Base-by-base conservation (phyloP, 1,140 invertebrate species). In the Popillia japonica region DNA sequence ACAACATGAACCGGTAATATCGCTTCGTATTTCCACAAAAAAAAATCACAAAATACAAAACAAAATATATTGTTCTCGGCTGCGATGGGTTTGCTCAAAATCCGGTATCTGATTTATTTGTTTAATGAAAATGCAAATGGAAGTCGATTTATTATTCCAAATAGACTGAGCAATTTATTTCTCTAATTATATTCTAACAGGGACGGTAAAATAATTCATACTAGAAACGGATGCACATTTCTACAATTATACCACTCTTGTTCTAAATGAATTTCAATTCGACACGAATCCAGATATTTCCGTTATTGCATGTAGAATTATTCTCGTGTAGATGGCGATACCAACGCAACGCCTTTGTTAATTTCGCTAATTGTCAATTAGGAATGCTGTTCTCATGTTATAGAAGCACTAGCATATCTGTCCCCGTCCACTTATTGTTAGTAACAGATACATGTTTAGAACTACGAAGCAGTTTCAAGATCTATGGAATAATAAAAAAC, bases 141-240 rank as follows among this genome's bases (percentile, higher is more conserved):
- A 48, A 48, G 44, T 14, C 44, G 44, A n/a, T 48, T 48, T 48
- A 48, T 48, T 48, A 48, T 48, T 48, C 44, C 44, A 48, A 48
- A n/a, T 48, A 48, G 44, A 4, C 44, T 48, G 44, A 48, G 44
- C 44, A 48, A 48, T 48, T 48, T 48, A 48, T 48, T 48, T 48
- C 44, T 48, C 44, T 48, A 48, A 48, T 48, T 48, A 48, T n/a
- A 48, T n/a, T 48, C 7, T n/a, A n/a, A 48, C 44, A 14, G 11
- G 8, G 44, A 48, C 17, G 11, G 44, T 48, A 48, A 48, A 48
- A 48, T 48, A 48, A 48, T 48, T 48, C 44, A 48, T 48, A 48
- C 11, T 14, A 10, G 44, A 10, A 3, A n/a, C 17, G 44, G 17
- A 48, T 48, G 44, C 11, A 14, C 44, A 11, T 11, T 48, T 48